Conservation (phyloP, 1,140 invertebrate genomes). For the Drosophila jambulina region DNA sequence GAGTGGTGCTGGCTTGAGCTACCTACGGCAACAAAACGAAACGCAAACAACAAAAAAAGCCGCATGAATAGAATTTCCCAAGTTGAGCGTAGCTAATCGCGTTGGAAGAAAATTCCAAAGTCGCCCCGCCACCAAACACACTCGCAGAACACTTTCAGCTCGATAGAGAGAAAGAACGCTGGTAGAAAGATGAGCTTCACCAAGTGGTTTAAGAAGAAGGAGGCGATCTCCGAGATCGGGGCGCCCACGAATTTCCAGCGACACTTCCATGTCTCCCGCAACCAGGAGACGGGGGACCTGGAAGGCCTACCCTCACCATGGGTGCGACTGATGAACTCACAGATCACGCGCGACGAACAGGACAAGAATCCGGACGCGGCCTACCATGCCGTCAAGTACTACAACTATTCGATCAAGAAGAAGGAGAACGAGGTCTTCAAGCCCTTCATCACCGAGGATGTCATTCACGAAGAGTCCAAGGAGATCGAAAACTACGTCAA, state of each 20-base stretch:
- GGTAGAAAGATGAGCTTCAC: constrained; percentile 67
- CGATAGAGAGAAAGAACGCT: constrained; percentile 6
- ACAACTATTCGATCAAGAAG: constrained; percentile 94
- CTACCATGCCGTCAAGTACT: constrained; percentile 95
- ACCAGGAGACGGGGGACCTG: constrained; percentile 91
- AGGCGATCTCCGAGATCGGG: constrained; percentile 88
- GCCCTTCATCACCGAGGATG: constrained; percentile 91
- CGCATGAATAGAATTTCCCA: constrained; percentile 72
- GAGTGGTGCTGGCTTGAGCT: constrained; percentile 54
- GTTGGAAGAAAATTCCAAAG: constrained; percentile 68
- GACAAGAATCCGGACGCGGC: constrained; percentile 95
- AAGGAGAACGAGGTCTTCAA: constrained; percentile 90
- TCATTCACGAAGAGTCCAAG: constrained; percentile 91
- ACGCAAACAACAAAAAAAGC: constrained; percentile 55
- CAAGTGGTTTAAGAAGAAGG: constrained; percentile 82
- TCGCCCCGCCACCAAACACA: background rate
- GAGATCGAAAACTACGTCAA: constrained; percentile 91
- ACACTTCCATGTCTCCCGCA: constrained; percentile 92
- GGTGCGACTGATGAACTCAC: constrained; percentile 92
- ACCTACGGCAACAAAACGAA: constrained; percentile 73
- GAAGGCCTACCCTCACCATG: constrained; percentile 92
- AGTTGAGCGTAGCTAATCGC: constrained; percentile 72
- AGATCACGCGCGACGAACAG: constrained; percentile 95
- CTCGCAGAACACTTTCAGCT: constrained; percentile 6
- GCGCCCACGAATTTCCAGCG: constrained; percentile 92